Conservation (phyloP, 2,797 vertebrate genomes). For the Poeciliopsis paucimaculata region DNA sequence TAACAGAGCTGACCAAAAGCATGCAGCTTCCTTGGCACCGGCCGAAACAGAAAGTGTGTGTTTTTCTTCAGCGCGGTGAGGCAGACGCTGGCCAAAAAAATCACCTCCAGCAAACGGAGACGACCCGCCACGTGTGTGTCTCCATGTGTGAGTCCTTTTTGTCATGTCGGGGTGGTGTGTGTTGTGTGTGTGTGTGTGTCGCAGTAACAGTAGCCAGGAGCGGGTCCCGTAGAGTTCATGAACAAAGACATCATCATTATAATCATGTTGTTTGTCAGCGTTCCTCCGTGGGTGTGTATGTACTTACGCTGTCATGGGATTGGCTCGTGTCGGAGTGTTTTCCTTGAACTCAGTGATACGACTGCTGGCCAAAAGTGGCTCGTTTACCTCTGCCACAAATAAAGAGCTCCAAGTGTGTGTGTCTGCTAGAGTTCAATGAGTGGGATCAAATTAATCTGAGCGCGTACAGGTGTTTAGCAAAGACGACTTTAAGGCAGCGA, state of each 20-base stretch:
- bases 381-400: conserved; percentile 31
- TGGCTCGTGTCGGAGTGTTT: conserved; percentile 32
- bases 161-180: background rate
- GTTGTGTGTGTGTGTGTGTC: conserved; percentile 20
- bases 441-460: background rate
- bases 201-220: conserved; percentile 51
- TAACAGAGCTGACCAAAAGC: conserved; percentile 72
- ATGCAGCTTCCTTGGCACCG: conserved; percentile 61
- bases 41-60: conserved; percentile 34
- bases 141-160: conserved; percentile 7
- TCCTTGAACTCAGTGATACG: conserved; percentile 42
- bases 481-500: background rate
- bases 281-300: conserved; percentile 60
- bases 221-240: conserved; percentile 59
- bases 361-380: conserved; percentile 35
- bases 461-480: background rate
- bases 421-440: conserved; percentile 1
- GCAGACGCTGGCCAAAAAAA: conserved; percentile 56
- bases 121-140: conserved; percentile 40
- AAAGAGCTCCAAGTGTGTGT: background rate
- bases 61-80: conserved; percentile 56
- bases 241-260: conserved; percentile 64
- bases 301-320: conserved; percentile 51
- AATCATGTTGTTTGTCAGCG: conserved; percentile 59
- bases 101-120: conserved; percentile 50